Conservation (phyloP, 30 jellyfish, hydroid and myxozoan genomes). For the Sanderia malayensis region DNA sequence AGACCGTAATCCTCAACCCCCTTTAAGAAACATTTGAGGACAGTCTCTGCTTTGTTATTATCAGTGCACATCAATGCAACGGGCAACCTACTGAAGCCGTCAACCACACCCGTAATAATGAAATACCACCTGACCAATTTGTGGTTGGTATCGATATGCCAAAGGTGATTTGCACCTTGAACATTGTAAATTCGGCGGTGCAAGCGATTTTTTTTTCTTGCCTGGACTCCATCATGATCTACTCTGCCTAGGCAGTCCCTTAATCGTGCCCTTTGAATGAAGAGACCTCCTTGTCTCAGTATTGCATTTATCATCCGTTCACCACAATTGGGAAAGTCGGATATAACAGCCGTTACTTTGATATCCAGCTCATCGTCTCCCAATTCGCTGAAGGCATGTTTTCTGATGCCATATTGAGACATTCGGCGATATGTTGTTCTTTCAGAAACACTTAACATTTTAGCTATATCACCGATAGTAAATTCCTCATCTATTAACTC, state of each 20-base stretch:
- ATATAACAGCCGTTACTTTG: not conserved
- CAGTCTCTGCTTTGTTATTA: no score
- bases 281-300: not conserved
- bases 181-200: slow-evolving; percentile 34
- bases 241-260: not conserved
- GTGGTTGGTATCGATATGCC: slow-evolving; percentile 50
- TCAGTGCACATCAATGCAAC: no score
- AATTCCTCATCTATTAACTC: slow-evolving; percentile 22
- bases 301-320: not conserved
- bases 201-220: slow-evolving; percentile 13
- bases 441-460: slow-evolving; percentile 19
- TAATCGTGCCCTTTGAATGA: not conserved
- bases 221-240: slow-evolving; percentile 13
- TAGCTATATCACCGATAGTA: slow-evolving; percentile 2
- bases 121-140: slow-evolving; percentile 39
- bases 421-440: slow-evolving; percentile 33
- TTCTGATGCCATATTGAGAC: slow-evolving; percentile 20
- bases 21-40: no score
- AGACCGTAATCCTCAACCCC: no score
- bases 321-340: slow-evolving; percentile 19
- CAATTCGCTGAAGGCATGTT: slow-evolving; percentile 10
- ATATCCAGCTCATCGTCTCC: slow-evolving; percentile 16
- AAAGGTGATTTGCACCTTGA: slow-evolving; percentile 55
- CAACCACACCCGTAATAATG: slow-evolving; percentile 18
- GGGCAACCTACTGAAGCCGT: no score